These are phyloP conservation scores for Physocephala rufipes DNA, from an alignment of 2,888 invertebrate genomes.

Conservation along the genomic window DNA sequence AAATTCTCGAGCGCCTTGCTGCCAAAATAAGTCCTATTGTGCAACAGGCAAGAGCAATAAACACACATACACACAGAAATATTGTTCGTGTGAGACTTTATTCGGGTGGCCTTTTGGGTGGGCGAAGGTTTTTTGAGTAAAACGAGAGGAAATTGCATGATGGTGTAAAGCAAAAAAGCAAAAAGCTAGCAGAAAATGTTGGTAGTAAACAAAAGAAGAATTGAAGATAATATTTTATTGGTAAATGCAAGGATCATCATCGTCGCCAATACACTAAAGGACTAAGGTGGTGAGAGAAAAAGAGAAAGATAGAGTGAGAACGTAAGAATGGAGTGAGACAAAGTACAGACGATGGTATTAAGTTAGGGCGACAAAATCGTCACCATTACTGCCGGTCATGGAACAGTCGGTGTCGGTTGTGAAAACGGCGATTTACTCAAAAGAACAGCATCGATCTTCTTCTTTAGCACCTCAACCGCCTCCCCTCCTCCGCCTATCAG, in stretches of 20 bases:
- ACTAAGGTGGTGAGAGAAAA: neutral
- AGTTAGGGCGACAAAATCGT: neutral
- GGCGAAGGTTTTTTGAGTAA: neutral
- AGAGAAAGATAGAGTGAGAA: no score
- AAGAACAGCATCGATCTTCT: slow-evolving; percentile 33
- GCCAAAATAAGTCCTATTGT: slow-evolving; percentile 18
- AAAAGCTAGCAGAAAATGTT: neutral
- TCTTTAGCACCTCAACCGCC: no score
- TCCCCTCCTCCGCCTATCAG: no score
- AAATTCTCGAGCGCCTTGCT: neutral
- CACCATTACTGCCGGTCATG: neutral
- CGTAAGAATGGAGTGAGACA: no score
- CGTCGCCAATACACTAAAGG: neutral
- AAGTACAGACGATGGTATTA: neutral
- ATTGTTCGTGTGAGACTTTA: neutral
- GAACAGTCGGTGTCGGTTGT: neutral
- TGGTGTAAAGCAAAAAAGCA: neutral
- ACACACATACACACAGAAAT: neutral
- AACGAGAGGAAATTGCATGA: no score
- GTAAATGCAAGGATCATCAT: neutral
- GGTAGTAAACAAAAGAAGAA: slow-evolving; percentile 12
- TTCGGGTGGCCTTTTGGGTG: neutral
- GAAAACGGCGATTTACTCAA: slow-evolving; percentile 33
- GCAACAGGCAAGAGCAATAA: slow-evolving; percentile 10
- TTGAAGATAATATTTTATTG: neutral